These are phyloP conservation scores for Leiothrix lutea DNA, from an alignment of 2,113 vertebrate species.

Conservation along the genomic window DNA sequence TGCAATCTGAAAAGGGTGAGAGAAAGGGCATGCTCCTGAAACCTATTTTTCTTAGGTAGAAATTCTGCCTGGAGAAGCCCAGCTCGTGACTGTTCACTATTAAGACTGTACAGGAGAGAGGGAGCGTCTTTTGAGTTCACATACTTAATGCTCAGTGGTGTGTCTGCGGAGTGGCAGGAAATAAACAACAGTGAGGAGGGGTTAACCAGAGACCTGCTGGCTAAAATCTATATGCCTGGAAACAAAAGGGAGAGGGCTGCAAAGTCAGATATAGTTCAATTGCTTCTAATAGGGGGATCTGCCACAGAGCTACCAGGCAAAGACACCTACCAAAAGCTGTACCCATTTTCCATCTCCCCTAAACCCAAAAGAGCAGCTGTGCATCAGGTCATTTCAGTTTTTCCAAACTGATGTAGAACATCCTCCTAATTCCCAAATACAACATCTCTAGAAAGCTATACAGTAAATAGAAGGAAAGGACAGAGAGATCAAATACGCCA, in stretches of 20 bases:
- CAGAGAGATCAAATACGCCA: neutral
- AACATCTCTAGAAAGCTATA: neutral
- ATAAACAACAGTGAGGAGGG: constrained; percentile 21
- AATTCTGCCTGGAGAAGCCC: constrained; percentile 19
- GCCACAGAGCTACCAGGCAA: neutral
- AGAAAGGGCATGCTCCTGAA: constrained; percentile 29
- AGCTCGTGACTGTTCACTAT: constrained; percentile 10
- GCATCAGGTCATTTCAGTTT: neutral
- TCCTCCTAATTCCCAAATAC: neutral
- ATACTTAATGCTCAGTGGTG: constrained; percentile 39
- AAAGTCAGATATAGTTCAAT: neutral
- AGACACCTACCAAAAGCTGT: neutral
- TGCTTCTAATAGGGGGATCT: neutral
- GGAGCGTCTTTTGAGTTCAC: constrained; percentile 31
- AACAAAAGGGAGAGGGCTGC: neutral
- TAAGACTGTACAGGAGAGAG: neutral
- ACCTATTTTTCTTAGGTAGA: constrained; percentile 18
- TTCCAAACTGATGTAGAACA: neutral
- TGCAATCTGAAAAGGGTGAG: constrained; percentile 43
- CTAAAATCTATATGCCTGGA: neutral
- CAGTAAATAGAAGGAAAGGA: neutral
- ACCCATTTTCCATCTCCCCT: neutral
- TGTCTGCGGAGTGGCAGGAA: constrained; percentile 10
- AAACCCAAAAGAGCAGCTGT: neutral
- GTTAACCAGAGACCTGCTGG: constrained; percentile 52